phyloP scores from a whole-genome alignment of 1,140 invertebrate species.

The Calycopis cecrops region DNA sequence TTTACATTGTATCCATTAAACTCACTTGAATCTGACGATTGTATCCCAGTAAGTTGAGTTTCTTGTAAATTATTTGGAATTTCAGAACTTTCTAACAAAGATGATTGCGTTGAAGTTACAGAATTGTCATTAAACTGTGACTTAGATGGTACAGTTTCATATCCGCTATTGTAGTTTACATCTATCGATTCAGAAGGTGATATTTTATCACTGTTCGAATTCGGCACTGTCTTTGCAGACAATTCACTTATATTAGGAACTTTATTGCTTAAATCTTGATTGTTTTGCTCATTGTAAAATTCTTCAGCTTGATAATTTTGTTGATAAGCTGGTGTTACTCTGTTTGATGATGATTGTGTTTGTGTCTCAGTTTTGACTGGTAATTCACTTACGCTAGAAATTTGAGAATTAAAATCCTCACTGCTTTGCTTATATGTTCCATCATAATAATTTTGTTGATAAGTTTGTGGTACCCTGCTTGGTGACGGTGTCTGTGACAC shows the following conservation, averaged over 20 bases:
- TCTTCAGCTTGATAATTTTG: conserved; percentile 1
- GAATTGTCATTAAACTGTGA: conserved; percentile 15
- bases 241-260: background rate
- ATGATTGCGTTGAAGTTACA: conserved; percentile 28
- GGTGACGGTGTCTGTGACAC: conserved; percentile 8
- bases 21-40: conserved; percentile 29
- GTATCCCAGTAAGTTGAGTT: conserved; percentile 27
- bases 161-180: conserved; percentile 10
- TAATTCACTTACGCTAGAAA: conserved; percentile 45
- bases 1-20: conserved; percentile 48
- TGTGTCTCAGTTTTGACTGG: conserved; percentile 31
- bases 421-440: conserved; percentile 29
- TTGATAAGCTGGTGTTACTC: conserved; percentile 16
- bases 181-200: conserved; percentile 2
- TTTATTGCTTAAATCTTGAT: background rate
- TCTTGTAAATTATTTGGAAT: conserved; percentile 28
- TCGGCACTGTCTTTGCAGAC: background rate
- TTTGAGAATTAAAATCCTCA: conserved; percentile 37
- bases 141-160: conserved; percentile 24
- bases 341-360: conserved; percentile 11
- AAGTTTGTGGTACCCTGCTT: background rate
- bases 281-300: conserved; percentile 4
- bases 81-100: conserved; percentile 33
- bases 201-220: background rate
- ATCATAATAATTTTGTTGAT: conserved; percentile 2